These are phyloP conservation scores for Xestia xanthographa DNA, from an alignment of 2,888 invertebrate species.

Conservation along the genomic window DNA sequence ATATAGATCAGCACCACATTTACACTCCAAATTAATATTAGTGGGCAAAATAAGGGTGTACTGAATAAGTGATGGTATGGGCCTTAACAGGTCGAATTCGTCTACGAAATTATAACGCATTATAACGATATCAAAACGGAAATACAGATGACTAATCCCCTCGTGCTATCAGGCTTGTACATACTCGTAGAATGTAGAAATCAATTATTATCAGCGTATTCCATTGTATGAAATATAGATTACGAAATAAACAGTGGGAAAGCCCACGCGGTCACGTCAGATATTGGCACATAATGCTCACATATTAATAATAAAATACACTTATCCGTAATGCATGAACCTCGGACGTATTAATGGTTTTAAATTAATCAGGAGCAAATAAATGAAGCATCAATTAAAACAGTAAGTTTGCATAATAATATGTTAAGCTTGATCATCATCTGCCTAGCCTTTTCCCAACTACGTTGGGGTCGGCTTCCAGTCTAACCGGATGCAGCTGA, in stretches of 20 bases:
- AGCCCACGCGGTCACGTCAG: background rate
- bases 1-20: background rate
- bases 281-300: background rate
- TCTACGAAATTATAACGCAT: background rate
- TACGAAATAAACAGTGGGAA: background rate
- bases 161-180: background rate
- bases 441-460: too few relatives aligned
- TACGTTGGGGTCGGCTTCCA: too few relatives aligned
- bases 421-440: background rate
- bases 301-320: constrained; percentile 5
- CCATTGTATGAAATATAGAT: background rate
- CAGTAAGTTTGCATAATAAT: background rate
- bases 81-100: background rate
- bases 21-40: background rate
- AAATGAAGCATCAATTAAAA: background rate
- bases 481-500: too few relatives aligned
- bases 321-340: constrained; percentile 15
- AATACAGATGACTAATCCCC: background rate
- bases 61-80: background rate
- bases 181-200: background rate
- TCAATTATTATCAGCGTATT: background rate
- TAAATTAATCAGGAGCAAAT: background rate
- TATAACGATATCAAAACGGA: background rate
- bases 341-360: constrained; percentile 3
- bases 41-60: background rate